Conservation (phyloP, 2,888 invertebrate species). For the Gryllus longicercus region DNA sequence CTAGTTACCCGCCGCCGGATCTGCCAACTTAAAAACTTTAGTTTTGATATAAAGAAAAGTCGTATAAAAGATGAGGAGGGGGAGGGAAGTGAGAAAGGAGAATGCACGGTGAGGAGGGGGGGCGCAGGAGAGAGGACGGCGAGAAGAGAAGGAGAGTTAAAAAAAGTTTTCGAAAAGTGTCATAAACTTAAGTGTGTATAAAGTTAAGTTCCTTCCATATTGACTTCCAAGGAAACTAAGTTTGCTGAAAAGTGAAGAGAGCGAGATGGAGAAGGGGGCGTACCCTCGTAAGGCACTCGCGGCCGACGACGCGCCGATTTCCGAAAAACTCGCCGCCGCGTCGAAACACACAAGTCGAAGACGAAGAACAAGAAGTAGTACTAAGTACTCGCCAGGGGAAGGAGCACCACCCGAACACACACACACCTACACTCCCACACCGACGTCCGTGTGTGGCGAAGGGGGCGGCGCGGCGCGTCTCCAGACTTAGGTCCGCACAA, state of each 20-base stretch:
- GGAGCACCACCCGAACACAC: neutral
- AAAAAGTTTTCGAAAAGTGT: constrained; percentile 48
- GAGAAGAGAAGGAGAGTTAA: constrained; percentile 35
- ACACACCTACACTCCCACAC: neutral
- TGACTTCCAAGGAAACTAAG: constrained; percentile 34
- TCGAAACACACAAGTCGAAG: constrained; percentile 11
- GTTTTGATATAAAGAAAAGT: constrained; percentile 36
- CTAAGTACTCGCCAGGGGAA: neutral
- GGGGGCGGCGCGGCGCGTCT: neutral
- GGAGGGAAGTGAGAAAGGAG: constrained; percentile 25
- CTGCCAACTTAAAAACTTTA: constrained; percentile 28
- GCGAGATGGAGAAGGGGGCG: constrained; percentile 31
- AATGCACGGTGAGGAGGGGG: neutral
- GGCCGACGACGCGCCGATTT: constrained; percentile 18
- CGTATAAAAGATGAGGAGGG: constrained; percentile 32
- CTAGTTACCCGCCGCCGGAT: constrained; percentile 33
- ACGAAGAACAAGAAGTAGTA: constrained; percentile 33
- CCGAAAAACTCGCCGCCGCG: neutral
- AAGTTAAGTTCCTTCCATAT: constrained; percentile 35
- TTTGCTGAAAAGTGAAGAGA: constrained; percentile 34
- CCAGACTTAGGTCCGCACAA: neutral
- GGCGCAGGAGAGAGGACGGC: neutral
- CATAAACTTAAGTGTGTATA: constrained; percentile 45
- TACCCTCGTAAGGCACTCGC: constrained; percentile 26
- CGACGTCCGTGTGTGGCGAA: neutral